phyloP scores from a whole-genome alignment of 2,113 vertebrate genomes.

The Ammodytes dubius region DNA sequence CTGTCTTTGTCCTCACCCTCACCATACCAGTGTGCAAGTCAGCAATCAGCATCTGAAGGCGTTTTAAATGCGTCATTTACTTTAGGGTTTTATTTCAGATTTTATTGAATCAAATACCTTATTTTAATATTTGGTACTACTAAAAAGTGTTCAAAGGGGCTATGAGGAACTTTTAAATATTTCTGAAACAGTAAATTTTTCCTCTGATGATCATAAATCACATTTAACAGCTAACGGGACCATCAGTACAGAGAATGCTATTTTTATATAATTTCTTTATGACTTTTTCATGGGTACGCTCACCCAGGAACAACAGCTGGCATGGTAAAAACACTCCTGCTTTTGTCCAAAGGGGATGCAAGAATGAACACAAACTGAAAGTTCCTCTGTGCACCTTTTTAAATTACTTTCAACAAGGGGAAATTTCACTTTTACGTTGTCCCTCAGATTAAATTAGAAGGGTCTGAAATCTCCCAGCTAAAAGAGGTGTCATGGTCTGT shows the following conservation, averaged over 20 bases:
- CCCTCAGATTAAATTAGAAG: not conserved
- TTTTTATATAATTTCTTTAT: too few species aligned
- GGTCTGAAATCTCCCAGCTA: not conserved
- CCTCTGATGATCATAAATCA: too few species aligned
- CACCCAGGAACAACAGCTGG: too few species aligned
- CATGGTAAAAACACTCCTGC: too few species aligned
- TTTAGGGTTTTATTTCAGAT: not conserved
- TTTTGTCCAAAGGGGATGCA: too few species aligned
- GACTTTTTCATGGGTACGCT: too few species aligned
- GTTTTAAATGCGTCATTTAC: not conserved
- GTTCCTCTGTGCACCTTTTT: not conserved
- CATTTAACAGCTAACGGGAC: too few species aligned
- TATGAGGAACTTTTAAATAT: too few species aligned
- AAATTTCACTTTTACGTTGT: not conserved
- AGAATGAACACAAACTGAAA: too few species aligned
- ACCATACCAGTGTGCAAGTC: not conserved
- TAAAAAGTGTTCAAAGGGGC: not conserved
- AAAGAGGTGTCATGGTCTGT: not conserved
- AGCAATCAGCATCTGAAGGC: not conserved
- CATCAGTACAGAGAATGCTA: too few species aligned
- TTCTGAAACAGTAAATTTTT: too few species aligned
- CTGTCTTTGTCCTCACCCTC: slow-evolving; percentile 24
- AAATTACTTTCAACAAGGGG: not conserved
- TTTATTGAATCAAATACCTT: not conserved
- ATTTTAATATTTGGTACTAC: not conserved